phyloP scores from a whole-genome alignment of 2,797 vertebrate genomes.

The Lithobates sylvaticus region DNA sequence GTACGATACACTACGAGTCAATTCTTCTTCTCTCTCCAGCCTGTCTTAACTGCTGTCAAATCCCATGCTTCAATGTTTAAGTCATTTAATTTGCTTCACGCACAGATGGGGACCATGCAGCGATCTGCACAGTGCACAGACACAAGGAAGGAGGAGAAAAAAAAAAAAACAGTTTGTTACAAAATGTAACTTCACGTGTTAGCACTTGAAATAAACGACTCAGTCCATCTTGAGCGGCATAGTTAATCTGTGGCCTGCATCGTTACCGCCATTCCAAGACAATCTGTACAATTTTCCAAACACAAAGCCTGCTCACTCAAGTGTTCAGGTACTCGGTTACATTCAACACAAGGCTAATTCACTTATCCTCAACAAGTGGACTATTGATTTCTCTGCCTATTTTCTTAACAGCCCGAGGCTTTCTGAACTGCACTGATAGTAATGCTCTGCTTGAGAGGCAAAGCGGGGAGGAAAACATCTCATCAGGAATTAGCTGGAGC shows the following conservation, averaged over 20 bases:
- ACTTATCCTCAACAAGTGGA: conserved; percentile 83
- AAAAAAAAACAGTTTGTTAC: conserved; percentile 1
- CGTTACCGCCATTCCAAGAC: conserved; percentile 66
- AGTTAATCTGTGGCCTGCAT: conserved; percentile 68
- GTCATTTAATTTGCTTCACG: conserved; percentile 11
- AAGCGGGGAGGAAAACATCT: conserved; percentile 65
- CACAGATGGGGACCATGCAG: conserved; percentile 20
- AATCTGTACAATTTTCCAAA: conserved; percentile 71
- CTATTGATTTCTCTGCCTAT: conserved; percentile 81
- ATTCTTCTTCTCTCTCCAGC: not conserved
- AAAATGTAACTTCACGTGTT: conserved; percentile 62
- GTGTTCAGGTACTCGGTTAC: conserved; percentile 78
- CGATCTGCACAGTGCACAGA: not conserved
- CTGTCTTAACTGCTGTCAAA: conserved; percentile 12
- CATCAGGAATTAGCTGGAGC: conserved; percentile 63
- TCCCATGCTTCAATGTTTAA: not conserved
- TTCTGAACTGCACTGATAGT: conserved; percentile 75
- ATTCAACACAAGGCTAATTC: conserved; percentile 80
- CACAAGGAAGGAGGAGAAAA: not conserved
- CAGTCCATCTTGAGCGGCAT: conserved; percentile 61
- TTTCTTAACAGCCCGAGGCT: conserved; percentile 78
- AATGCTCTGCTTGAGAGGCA: conserved; percentile 58
- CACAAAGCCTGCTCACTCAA: conserved; percentile 73
- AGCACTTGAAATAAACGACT: conserved; percentile 60
- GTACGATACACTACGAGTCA: not conserved